Percentiles rank a stretch among this genome's conserved stretches.
phyloP scores from a whole-genome alignment of 1,140 invertebrate species.

The Microplitis demolitor region DNA sequence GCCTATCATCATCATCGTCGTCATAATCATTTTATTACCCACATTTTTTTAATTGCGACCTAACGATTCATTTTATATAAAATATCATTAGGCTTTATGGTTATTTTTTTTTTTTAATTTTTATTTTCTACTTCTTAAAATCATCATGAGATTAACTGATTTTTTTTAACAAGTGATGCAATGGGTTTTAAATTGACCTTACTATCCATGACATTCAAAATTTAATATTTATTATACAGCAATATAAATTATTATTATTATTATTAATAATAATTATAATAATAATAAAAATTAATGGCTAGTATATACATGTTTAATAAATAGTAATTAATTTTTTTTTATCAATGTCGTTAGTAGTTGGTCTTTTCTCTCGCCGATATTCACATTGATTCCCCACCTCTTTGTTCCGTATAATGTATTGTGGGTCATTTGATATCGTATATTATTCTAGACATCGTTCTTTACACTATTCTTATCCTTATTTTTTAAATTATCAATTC shows the following conservation, averaged over 20 bases:
- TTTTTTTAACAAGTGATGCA: conserved; percentile 23
- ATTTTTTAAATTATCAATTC: background rate
- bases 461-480: background rate
- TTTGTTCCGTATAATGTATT: conserved; percentile 12
- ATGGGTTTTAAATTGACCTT: conserved; percentile 18
- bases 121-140: background rate
- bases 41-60: background rate
- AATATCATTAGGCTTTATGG: background rate
- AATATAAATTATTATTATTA: conserved; percentile 8
- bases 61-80: conserved; percentile 5
- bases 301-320: background rate
- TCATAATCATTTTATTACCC: background rate
- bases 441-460: background rate
- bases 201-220: conserved; percentile 24
- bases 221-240: conserved; percentile 13
- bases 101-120: background rate
- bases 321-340: background rate
- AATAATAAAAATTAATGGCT: background rate
- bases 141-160: conserved; percentile 1
- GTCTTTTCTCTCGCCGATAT: background rate
- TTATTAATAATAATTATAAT: background rate
- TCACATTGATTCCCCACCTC: conserved; percentile 8
- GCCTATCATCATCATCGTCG: background rate
- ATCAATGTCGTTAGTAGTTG: background rate
- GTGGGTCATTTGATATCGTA: conserved; percentile 16